Evolutionary conservation across 2,797 vertebrate genomes (phyloP).

Genomic region (Zalophus californianus): DNA sequence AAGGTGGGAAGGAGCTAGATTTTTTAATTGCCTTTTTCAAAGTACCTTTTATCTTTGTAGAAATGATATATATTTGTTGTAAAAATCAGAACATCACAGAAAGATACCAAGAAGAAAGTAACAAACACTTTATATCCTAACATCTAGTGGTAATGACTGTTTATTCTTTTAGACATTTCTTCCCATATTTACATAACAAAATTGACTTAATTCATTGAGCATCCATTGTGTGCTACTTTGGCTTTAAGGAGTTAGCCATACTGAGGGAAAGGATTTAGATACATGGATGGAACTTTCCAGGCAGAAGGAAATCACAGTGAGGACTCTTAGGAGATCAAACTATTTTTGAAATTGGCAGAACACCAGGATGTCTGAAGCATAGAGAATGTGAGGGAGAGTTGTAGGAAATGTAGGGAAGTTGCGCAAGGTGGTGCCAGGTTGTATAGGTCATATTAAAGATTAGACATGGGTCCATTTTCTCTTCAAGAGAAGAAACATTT

Average conservation of each 20-base stretch:
- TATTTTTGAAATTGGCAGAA: not conserved
- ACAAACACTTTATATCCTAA: not conserved
- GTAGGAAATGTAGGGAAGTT: not conserved
- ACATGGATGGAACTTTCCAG: not conserved
- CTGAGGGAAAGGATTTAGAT: not conserved
- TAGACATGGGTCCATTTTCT: not conserved
- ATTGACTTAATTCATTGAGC: not conserved
- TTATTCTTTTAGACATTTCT: not conserved
- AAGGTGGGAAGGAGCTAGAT: not conserved
- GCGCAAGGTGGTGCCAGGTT: not conserved
- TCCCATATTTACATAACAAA: not conserved
- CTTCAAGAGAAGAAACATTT: conserved; percentile 9
- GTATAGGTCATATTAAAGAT: not conserved
- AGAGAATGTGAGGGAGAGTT: not conserved
- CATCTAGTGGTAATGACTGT: not conserved
- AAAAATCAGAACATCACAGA: not conserved
- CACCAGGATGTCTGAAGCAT: not conserved
- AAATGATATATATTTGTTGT: conserved; percentile 28
- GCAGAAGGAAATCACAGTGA: not conserved
- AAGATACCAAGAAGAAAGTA: not conserved
- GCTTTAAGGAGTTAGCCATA: not conserved
- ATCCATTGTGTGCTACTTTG: not conserved
- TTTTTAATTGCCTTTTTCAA: conserved; percentile 46
- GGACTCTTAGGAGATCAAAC: not conserved
- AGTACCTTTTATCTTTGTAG: conserved; percentile 16